A percentile compares a stretch with the other conserved stretches of the same genome.
phyloP scores from a whole-genome alignment of 2,888 invertebrate species.

The Lepidonotus clava region DNA sequence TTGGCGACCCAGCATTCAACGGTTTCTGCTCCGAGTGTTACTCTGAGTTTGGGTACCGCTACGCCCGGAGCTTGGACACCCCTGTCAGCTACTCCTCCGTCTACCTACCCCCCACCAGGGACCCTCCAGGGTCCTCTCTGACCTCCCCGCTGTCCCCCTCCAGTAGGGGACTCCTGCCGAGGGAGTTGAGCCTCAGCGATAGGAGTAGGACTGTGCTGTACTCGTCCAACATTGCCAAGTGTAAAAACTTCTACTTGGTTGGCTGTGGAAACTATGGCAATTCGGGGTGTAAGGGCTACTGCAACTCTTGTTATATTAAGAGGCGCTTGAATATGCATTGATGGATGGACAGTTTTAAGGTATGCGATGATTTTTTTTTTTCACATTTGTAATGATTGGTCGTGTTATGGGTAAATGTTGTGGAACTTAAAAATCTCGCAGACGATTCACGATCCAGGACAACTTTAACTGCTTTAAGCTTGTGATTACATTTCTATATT shows the following conservation, averaged over 20 bases:
- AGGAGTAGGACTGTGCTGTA: neutral
- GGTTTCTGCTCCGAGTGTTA: slow-evolving; percentile 43
- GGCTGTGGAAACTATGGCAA: neutral
- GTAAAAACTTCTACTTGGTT: neutral
- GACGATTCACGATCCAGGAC: too few species aligned
- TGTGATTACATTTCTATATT: too few species aligned
- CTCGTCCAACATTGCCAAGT: neutral
- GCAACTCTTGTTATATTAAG: neutral
- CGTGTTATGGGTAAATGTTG: too few species aligned
- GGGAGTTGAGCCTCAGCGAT: neutral
- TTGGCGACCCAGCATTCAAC: slow-evolving; percentile 29
- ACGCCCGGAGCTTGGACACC: neutral
- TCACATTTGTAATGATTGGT: too few species aligned
- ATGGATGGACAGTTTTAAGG: too few species aligned
- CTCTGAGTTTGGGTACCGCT: neutral
- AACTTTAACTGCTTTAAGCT: too few species aligned
- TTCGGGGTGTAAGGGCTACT: neutral
- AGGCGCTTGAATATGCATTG: neutral
- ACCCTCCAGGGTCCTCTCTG: too few species aligned
- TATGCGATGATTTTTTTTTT: too few species aligned
- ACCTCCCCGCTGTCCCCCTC: neutral
- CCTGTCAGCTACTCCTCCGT: neutral
- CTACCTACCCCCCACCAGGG: neutral
- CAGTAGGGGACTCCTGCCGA: neutral
- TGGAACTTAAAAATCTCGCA: too few species aligned